Conservation (phyloP, 2,797 vertebrate genomes). For the Limosa lapponica region DNA sequence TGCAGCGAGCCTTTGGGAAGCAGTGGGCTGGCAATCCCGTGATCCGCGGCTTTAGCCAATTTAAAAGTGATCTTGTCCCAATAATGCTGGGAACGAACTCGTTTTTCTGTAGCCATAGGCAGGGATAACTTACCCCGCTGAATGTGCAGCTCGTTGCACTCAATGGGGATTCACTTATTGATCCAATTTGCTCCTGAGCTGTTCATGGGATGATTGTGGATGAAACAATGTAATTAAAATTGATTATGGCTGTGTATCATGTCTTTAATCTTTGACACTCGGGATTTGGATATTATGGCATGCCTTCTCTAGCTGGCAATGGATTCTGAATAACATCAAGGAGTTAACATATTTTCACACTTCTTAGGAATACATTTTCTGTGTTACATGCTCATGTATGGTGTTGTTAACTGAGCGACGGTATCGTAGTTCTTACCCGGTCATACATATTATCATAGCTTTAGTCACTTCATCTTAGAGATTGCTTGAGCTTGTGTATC, state of each 20-base stretch:
- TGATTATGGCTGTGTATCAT: background rate
- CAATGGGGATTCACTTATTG: conserved; percentile 30
- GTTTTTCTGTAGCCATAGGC: background rate
- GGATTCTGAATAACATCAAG: background rate
- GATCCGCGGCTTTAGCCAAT: background rate
- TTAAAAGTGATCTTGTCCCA: background rate
- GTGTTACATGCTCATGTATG: background rate
- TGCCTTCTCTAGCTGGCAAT: background rate
- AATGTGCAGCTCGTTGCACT: background rate
- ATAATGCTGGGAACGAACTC: background rate
- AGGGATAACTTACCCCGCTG: background rate
- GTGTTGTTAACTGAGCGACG: background rate
- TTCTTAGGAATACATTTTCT: background rate
- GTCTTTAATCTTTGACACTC: background rate
- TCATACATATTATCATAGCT: background rate
- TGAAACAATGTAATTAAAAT: conserved; percentile 15
- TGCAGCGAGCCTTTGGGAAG: background rate
- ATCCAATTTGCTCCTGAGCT: background rate
- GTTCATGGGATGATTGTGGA: background rate
- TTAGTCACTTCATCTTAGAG: background rate
- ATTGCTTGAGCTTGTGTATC: rapidly evolving
- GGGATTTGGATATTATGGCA: background rate
- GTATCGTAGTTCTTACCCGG: background rate
- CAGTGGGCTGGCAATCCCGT: background rate
- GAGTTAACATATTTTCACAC: background rate